Evolutionary conservation across 2,888 invertebrate species (phyloP).

Genomic region (Drosophila nr. perissopoda): DNA sequence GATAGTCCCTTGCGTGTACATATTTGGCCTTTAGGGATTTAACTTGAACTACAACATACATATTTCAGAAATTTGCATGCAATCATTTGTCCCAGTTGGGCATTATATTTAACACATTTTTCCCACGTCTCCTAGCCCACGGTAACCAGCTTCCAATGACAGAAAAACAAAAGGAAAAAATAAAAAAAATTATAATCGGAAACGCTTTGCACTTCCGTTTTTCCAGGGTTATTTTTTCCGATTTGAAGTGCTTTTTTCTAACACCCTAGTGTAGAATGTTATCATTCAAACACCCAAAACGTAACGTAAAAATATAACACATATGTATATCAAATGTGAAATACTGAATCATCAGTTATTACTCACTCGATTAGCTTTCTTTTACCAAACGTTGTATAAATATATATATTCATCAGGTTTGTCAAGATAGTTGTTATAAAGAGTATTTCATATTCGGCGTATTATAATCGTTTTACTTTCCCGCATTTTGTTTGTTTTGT

Average conservation of each 20-base stretch:
- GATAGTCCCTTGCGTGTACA: neutral
- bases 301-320: neutral
- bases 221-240: slow-evolving; percentile 2
- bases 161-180: slow-evolving; percentile 3
- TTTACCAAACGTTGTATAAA: too few relatives aligned
- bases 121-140: slow-evolving; percentile 14
- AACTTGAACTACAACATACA: neutral
- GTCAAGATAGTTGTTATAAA: neutral
- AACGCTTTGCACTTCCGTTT: slow-evolving; percentile 60
- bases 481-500: slow-evolving; percentile 20
- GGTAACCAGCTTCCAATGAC: slow-evolving; percentile 26
- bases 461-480: neutral
- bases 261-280: slow-evolving; percentile 1
- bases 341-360: neutral
- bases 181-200: slow-evolving; percentile 39
- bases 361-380: neutral
- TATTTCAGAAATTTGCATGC: neutral
- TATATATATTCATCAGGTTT: neutral
- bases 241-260: neutral
- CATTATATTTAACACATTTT: neutral
- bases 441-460: neutral
- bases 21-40: neutral
- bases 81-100: neutral
- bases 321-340: neutral
- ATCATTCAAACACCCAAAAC: neutral